These are phyloP conservation scores for Ophioninae sp. DNA, from an alignment of 2,888 invertebrate species.

Conservation along the genomic window DNA sequence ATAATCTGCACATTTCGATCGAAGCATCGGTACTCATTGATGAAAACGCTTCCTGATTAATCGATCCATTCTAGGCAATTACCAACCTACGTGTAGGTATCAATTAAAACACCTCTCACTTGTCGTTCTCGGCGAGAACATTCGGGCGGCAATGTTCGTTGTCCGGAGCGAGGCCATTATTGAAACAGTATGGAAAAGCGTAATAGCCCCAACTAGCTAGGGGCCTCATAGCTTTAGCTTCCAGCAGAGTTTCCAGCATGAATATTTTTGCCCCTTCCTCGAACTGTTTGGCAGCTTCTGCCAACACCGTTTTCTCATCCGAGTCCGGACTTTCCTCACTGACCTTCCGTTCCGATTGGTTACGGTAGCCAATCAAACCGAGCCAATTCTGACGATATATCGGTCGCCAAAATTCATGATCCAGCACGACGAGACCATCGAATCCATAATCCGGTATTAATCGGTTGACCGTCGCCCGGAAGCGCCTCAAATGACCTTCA, in stretches of 20 bases:
- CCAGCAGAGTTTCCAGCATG: constrained; percentile 86
- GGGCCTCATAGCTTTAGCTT: constrained; percentile 86
- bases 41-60: not conserved
- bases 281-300: constrained; percentile 84
- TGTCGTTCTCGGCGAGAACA: constrained; percentile 85
- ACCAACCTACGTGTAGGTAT: not conserved
- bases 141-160: constrained; percentile 83
- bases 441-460: constrained; percentile 85
- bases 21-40: not conserved
- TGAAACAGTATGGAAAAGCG: constrained; percentile 92
- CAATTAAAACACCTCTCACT: constrained; percentile 79
- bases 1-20: constrained; percentile 81
- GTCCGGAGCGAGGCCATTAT: constrained; percentile 83
- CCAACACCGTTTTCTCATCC: constrained; percentile 74
- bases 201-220: constrained; percentile 91
- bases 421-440: constrained; percentile 88
- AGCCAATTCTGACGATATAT: constrained; percentile 86
- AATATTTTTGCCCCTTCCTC: constrained; percentile 84
- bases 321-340: constrained; percentile 85
- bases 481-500: constrained; percentile 84
- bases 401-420: constrained; percentile 93
- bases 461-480: constrained; percentile 83
- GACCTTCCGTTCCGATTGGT: constrained; percentile 85
- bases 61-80: not conserved
- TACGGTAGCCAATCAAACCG: constrained; percentile 82